phyloP scores from a whole-genome alignment of 2,888 invertebrate species.

The Diaperis boleti region DNA sequence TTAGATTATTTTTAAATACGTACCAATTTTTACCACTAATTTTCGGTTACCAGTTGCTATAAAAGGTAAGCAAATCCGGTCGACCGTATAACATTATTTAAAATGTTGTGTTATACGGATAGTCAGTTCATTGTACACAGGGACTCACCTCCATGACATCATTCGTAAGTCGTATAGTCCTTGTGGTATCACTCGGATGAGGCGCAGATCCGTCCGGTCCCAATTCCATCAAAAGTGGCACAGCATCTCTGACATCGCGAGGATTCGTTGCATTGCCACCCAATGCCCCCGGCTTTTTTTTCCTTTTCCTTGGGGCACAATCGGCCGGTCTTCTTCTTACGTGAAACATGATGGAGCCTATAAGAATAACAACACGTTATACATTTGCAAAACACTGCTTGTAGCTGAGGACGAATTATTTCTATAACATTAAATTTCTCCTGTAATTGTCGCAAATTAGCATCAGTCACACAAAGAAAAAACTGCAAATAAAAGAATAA shows the following conservation, averaged over 20 bases:
- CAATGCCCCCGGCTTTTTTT: conserved; percentile 75
- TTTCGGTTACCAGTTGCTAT: too few relatives aligned
- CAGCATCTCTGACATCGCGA: conserved; percentile 72
- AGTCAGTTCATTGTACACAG: background rate
- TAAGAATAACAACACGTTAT: conserved; percentile 54
- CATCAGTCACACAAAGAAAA: background rate
- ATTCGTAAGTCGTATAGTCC: conserved; percentile 73
- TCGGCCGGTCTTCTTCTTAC: conserved; percentile 93
- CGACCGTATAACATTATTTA: too few relatives aligned
- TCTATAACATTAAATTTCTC: too few relatives aligned
- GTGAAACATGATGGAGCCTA: conserved; percentile 98
- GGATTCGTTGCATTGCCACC: conserved; percentile 68
- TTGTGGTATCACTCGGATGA: conserved; percentile 72
- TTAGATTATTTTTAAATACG: too few relatives aligned
- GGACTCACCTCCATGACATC: conserved; percentile 75
- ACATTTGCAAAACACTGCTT: conserved; percentile 1
- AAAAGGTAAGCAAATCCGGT: too few relatives aligned
- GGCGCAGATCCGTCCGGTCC: conserved; percentile 82
- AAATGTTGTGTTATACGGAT: too few relatives aligned
- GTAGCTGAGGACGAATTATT: background rate
- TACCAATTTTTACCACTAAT: too few relatives aligned
- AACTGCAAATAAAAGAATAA: conserved; percentile 1
- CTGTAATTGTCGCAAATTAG: background rate
- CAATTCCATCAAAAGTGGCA: conserved; percentile 82
- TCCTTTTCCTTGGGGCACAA: conserved; percentile 90